Evolutionary conservation across 2,888 invertebrate species (phyloP), one percentile per base, ranked within the genome.

Genomic region (Leucozona laternaria): DNA sequence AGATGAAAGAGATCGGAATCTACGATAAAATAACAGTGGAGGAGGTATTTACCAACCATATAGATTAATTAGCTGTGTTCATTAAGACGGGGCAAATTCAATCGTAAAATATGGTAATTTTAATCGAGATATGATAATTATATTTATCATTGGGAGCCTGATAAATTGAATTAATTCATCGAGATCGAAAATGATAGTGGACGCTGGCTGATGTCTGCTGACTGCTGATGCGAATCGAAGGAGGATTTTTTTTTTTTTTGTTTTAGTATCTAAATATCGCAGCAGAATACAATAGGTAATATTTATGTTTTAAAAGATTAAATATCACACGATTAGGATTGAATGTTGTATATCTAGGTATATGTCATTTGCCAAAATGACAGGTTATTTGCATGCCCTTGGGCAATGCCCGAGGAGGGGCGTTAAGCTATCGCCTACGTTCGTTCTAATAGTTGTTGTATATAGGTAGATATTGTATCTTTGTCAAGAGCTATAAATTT

Each of bases 91-190:
- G 62, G 45, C 34, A 53, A 22, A 62, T 70, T 58, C 62, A 57
- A 76, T 66, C 53, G 64, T 81, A 57, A 81, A 76, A 57, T 81
- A 81, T 81, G 81, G 20, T 81, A 81, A 81, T 76, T 66, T 57
- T 34, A 53, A 58, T 34, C 55, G 53, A 75, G 80, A 75, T 80
- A 60, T 58, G 68, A 80, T 80, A 62, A 75, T 70, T 55, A 80
- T n/a, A n/a, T n/a, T 53, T 37, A 48, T 48, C 53, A 68, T 71
- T 62, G 62, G 55, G 28, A 81, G 81, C 40, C 17, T 71, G 70
- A 71, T 81, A 71, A 76, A 81, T 76, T 71, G 28, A 81, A 76
- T 81, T 64, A 71, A 81, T 81, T 81, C 66, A 48, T 48, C 15
- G 20, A 68, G 68, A 68, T 68, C 53, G 8, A 34, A 22, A 22